Percentiles rank a stretch among this genome's conserved stretches.
Evolutionary conservation across 2,113 vertebrate species (phyloP).

Genomic region (Platichthys stellatus): DNA sequence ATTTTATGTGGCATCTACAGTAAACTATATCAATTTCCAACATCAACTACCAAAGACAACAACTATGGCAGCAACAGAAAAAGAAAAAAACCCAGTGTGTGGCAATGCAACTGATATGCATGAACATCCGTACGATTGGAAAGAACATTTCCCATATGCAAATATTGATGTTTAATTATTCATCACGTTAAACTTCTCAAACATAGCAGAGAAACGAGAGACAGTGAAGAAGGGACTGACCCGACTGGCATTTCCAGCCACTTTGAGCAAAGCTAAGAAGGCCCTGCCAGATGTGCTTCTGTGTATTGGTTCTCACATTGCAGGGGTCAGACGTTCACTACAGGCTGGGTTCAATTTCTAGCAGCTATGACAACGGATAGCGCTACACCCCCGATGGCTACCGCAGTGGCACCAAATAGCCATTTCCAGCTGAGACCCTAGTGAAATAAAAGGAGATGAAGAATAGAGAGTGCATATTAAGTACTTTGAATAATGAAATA

Average conservation of each 20-base stretch:
- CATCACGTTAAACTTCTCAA: constrained; percentile 61
- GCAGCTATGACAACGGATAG: constrained; percentile 96
- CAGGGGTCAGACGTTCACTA: constrained; percentile 24
- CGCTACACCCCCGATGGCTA: constrained; percentile 94
- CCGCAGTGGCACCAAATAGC: constrained; percentile 95
- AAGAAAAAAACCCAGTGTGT: constrained; percentile 18
- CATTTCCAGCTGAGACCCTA: constrained; percentile 93
- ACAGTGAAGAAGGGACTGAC: constrained; percentile 46
- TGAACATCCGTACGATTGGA: constrained; percentile 37
- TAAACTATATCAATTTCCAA: constrained; percentile 21
- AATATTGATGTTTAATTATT: constrained; percentile 44
- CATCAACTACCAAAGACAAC: constrained; percentile 22
- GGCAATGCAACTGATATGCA: constrained; percentile 45
- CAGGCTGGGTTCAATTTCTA: constrained; percentile 85
- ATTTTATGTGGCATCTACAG: constrained; percentile 13
- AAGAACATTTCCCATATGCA: constrained; percentile 37
- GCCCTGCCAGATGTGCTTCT: constrained; percentile 51
- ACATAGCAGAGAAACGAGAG: constrained; percentile 67
- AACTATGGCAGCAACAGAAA: constrained; percentile 54
- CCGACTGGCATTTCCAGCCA: constrained; percentile 24
- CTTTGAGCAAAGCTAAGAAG: constrained; percentile 40
- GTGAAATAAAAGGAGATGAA: constrained; percentile 25
- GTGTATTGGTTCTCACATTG: constrained; percentile 37
- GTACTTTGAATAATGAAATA: not conserved
- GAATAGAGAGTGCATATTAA: constrained; percentile 9